These are phyloP conservation scores for Brachionus manjavacas DNA, from an alignment of 1,140 invertebrate species.

Conservation along the genomic window DNA sequence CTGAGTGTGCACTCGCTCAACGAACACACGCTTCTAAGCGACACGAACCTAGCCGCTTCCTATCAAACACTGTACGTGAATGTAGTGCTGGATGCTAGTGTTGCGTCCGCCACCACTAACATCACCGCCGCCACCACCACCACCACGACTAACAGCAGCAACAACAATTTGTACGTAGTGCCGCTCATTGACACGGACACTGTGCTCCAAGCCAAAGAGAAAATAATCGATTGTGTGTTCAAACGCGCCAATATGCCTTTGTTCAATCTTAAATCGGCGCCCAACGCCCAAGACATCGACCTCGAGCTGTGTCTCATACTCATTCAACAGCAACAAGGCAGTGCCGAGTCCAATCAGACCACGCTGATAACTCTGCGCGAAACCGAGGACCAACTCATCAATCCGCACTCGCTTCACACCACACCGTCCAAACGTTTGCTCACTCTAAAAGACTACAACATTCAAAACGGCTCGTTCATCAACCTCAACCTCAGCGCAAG, in stretches of 20 bases:
- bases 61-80: constrained; percentile 27
- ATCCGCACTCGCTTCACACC: not conserved
- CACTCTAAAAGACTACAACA: constrained; percentile 32
- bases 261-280: not conserved
- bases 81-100: not conserved
- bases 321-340: not conserved
- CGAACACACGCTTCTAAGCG: not conserved
- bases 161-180: not conserved
- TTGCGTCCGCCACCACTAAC: too few species aligned
- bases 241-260: not conserved
- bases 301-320: constrained; percentile 6
- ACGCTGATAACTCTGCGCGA: not conserved
- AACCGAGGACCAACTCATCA: constrained; percentile 8
- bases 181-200: constrained; percentile 3
- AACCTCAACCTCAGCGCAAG: not conserved
- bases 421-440: not conserved
- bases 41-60: not conserved
- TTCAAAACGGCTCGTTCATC: constrained; percentile 38
- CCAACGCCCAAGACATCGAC: not conserved
- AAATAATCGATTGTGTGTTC: not conserved
- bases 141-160: too few species aligned
- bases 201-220: not conserved
- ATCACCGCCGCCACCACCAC: too few species aligned
- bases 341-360: not conserved
- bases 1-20: not conserved